Conservation (phyloP, 2,888 invertebrate genomes). For the Tribolium freemani region DNA sequence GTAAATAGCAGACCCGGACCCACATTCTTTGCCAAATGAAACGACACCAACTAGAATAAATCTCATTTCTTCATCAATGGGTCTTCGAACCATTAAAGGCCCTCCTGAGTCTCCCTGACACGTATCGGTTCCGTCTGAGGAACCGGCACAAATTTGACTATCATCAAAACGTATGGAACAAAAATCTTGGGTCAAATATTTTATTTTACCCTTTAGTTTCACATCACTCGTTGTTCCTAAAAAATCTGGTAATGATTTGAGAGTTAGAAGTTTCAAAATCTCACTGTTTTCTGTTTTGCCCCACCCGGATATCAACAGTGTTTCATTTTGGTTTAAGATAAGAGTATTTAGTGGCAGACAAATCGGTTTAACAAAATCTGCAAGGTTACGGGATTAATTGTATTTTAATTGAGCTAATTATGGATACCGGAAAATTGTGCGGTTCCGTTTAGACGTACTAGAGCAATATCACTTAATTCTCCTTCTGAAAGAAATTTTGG, state of each 20-base stretch:
- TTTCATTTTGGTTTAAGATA: slow-evolving; percentile 46
- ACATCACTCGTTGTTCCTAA: slow-evolving; percentile 60
- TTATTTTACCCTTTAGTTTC: slow-evolving; percentile 75
- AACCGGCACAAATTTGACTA: slow-evolving; percentile 79
- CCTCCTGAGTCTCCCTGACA: slow-evolving; percentile 84
- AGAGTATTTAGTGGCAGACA: slow-evolving; percentile 56
- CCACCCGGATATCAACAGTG: slow-evolving; percentile 65
- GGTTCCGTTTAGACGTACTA: slow-evolving; percentile 10
- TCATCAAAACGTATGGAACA: slow-evolving; percentile 63
- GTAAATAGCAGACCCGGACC: slow-evolving; percentile 72
- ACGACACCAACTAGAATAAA: slow-evolving; percentile 68
- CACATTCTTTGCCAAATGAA: slow-evolving; percentile 70
- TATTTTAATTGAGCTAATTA: not conserved
- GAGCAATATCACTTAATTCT: slow-evolving; percentile 16
- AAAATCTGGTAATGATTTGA: not conserved
- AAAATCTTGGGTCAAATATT: slow-evolving; percentile 68
- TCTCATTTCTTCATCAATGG: slow-evolving; percentile 29
- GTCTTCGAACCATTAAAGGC: slow-evolving; percentile 73
- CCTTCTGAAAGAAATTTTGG: slow-evolving; percentile 1
- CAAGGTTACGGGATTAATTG: slow-evolving; percentile 9
- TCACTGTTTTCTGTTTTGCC: slow-evolving; percentile 56
- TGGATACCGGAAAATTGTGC: slow-evolving; percentile 28
- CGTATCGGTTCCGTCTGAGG: slow-evolving; percentile 75
- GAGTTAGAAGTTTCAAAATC: not conserved
- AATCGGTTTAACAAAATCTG: slow-evolving; percentile 59